Evolutionary conservation across 2,797 vertebrate species (phyloP).

Genomic region (Hozukius guyotensis): DNA sequence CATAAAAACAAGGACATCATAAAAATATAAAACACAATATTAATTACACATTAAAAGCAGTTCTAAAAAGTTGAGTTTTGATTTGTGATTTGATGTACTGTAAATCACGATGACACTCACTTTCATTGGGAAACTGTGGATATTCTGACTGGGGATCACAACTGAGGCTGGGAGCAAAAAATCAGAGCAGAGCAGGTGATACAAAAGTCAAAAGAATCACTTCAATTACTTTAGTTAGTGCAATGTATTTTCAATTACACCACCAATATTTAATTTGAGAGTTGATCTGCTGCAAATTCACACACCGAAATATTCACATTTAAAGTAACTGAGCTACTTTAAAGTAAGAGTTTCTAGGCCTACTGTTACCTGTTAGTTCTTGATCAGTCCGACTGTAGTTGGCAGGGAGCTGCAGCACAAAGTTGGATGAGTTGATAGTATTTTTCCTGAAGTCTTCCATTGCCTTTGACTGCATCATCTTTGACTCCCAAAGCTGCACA

Average conservation of each 20-base stretch:
- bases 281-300: too few species aligned
- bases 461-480: slow-evolving; percentile 94
- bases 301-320: not conserved
- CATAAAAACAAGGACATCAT: too few species aligned
- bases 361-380: slow-evolving; percentile 82
- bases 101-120: slow-evolving; percentile 68
- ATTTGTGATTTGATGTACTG: not conserved
- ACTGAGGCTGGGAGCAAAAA: slow-evolving; percentile 77
- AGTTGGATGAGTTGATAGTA: slow-evolving; percentile 77
- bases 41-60: too few species aligned
- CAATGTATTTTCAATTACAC: too few species aligned
- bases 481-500: slow-evolving; percentile 93
- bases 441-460: slow-evolving; percentile 91
- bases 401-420: slow-evolving; percentile 88
- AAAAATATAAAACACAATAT: too few species aligned
- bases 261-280: too few species aligned
- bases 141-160: slow-evolving; percentile 84
- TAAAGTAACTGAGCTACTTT: not conserved
- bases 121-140: slow-evolving; percentile 82
- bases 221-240: too few species aligned
- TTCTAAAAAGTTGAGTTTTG: too few species aligned
- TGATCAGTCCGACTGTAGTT: slow-evolving; percentile 80
- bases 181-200: not conserved
- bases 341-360: not conserved
- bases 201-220: not conserved